Conservation (phyloP, 1,140 invertebrate species). For the Drosophila nikananu region DNA sequence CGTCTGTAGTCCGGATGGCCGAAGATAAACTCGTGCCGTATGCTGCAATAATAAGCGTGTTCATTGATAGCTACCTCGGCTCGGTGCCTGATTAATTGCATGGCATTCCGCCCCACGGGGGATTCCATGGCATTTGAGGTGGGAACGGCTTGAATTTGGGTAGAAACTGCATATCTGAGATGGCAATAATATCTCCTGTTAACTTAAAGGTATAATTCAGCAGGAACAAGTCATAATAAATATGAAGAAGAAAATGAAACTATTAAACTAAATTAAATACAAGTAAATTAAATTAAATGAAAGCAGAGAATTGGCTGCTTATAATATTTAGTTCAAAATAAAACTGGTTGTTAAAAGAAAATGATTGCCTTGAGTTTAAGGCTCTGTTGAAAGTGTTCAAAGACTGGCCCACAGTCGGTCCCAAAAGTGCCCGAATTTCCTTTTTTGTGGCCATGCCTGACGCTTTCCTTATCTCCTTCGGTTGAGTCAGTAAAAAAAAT, state of each 20-base stretch:
- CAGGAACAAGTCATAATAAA: no score
- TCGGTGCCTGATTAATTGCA: conserved; percentile 30
- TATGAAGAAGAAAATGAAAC: background rate
- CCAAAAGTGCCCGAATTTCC: background rate
- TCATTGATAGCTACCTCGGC: conserved; percentile 44
- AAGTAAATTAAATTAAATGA: background rate
- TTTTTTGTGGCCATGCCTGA: conserved; percentile 22
- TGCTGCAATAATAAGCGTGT: conserved; percentile 43
- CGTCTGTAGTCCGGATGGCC: background rate
- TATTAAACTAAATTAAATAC: no score
- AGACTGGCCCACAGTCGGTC: background rate
- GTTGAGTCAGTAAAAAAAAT: conserved; percentile 44
- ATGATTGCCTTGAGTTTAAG: background rate
- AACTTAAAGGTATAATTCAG: background rate
- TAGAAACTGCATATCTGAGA: background rate
- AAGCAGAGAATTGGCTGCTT: background rate
- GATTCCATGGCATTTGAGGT: background rate
- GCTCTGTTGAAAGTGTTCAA: background rate
- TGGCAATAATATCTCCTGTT: no score
- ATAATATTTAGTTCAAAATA: no score
- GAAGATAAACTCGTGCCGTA: conserved; percentile 28
- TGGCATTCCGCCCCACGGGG: background rate
- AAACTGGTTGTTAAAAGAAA: background rate
- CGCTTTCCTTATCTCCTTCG: conserved; percentile 37
- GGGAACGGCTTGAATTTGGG: background rate